Percentiles rank a stretch among this genome's conserved stretches.
These are phyloP conservation scores for Melanerpes aurifrons DNA, from an alignment of 2,113 vertebrate genomes.

Conservation along the genomic window DNA sequence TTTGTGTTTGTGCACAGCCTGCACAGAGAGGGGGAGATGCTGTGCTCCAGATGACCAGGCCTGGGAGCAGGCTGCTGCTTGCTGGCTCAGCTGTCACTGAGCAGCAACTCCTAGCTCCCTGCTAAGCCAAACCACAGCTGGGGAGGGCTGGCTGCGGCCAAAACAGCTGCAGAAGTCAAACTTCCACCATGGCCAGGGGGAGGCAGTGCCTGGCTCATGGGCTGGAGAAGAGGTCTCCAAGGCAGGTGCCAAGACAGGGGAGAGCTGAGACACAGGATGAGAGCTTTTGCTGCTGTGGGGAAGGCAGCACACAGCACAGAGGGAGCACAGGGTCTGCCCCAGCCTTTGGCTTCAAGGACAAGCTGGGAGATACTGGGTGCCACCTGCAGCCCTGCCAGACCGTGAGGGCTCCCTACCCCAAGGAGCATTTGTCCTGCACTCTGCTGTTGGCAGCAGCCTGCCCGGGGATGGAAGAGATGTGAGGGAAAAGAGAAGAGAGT, in stretches of 20 bases:
- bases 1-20: neutral
- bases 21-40: neutral
- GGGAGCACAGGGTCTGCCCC: neutral
- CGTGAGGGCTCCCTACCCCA: rapidly evolving
- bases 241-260: neutral
- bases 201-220: neutral
- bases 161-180: neutral
- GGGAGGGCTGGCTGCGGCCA: neutral
- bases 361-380: neutral
- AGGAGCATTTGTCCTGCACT: neutral
- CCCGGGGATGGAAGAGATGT: neutral
- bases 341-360: neutral
- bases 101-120: neutral
- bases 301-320: neutral
- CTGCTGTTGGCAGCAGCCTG: neutral
- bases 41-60: neutral
- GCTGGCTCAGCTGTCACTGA: neutral
- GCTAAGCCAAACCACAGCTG: neutral
- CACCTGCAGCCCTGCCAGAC: neutral
- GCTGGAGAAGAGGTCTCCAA: neutral
- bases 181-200: neutral
- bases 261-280: neutral
- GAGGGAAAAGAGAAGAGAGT: neutral
- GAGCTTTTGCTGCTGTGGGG: neutral
- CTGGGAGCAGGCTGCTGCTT: neutral